Evolutionary conservation across 2,888 invertebrate genomes (phyloP).

Genomic region (Aleiodes alternator): DNA sequence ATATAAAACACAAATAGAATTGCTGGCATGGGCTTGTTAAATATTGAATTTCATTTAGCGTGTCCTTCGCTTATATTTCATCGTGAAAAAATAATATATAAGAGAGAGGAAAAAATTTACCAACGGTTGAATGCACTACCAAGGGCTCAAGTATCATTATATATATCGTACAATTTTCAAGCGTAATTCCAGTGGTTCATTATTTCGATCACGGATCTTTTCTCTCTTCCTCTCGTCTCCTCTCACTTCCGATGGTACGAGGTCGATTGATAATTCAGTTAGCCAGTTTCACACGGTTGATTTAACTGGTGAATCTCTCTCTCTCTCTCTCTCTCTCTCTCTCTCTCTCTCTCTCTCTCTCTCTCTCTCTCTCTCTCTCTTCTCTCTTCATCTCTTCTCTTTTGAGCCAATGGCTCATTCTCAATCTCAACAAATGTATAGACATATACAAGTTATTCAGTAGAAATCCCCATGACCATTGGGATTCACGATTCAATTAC

Average conservation of each 20-base stretch:
- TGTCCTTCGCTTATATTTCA: constrained; percentile 1
- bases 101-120: background rate
- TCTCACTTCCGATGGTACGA: constrained; percentile 48
- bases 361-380: constrained; percentile 53
- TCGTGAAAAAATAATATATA: constrained; percentile 11
- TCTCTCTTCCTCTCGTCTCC: constrained; percentile 20
- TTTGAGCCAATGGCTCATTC: constrained; percentile 23
- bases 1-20: constrained; percentile 29
- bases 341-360: constrained; percentile 53
- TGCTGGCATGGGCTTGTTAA: constrained; percentile 37
- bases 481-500: constrained; percentile 70
- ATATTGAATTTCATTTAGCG: constrained; percentile 44
- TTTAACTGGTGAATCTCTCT: constrained; percentile 65
- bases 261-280: constrained; percentile 65
- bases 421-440: background rate
- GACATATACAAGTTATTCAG: constrained; percentile 33
- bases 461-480: constrained; percentile 42
- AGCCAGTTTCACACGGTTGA: constrained; percentile 64
- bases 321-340: constrained; percentile 18
- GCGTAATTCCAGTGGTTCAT: constrained; percentile 53
- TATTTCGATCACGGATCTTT: constrained; percentile 61
- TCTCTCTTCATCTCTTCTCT: too few relatives aligned
- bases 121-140: background rate
- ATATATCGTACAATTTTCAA: constrained; percentile 28
- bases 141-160: constrained; percentile 14